Evolutionary conservation across 2,888 invertebrate species (phyloP), one percentile per base, ranked within the genome.

Genomic region (Aporophyla lueneburgensis): DNA sequence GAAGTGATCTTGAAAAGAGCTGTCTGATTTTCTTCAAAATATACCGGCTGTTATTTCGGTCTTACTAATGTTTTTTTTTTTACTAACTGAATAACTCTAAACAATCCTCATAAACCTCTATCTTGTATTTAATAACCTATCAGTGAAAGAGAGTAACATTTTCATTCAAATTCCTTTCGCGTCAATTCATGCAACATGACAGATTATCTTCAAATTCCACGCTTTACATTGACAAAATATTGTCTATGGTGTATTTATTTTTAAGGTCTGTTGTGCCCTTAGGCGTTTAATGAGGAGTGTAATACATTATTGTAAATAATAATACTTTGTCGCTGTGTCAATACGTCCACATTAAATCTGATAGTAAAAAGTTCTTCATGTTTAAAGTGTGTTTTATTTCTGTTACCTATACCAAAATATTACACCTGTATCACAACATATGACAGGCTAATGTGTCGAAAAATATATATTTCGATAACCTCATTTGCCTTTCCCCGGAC

Each of bases 311-410:
- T 94, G 94, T 95, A 95, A 93, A 95, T 95, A 95, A 86, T 89
- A 86, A 83, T 88, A 92, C 89, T 94, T 94, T 93, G 91, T 95
- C 94, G 94, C 95, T 95, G 93, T 94, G 93, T 95, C 94, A 90
- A 95, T 89, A 96, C 96, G 96, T 96, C 96, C 96, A 95, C 92
- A 94, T 96, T 95, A 93, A 90, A 92, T 93, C 94, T 93, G 92
- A 95, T 95, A 96, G 93, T 95, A 95, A 94, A 93, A 91, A 92
- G 92, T 95, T 96, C 96, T 96, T 96, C 95, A 95, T 96, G 96
- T 96, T 96, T 76, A 69, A 69, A 46, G 78, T 85, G 77, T 82
- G 92, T 95, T 95, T 95, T 90, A 93, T 92, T 94, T 89, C 0
- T 51, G 1, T 33, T 33, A 16, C 6, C 16, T 12, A 46, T 10